These are phyloP conservation scores for Myathropa florea DNA, from an alignment of 2,888 invertebrate species.

Conservation along the genomic window DNA sequence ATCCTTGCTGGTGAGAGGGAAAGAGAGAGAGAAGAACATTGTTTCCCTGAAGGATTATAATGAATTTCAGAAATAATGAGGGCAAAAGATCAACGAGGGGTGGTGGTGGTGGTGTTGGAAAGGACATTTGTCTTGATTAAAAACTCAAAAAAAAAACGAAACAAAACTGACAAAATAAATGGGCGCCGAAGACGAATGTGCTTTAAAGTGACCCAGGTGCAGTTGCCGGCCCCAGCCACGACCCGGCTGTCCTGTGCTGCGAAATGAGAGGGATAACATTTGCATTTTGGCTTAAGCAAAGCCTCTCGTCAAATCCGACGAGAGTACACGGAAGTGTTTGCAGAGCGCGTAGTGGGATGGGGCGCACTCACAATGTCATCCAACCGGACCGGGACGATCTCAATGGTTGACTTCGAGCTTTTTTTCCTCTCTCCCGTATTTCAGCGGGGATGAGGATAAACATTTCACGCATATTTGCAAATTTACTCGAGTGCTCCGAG, in stretches of 20 bases:
- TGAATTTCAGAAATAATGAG: conserved; percentile 32
- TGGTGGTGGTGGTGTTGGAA: background rate
- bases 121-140: conserved; percentile 20
- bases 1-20: conserved; percentile 32
- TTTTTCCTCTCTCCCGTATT: conserved; percentile 8
- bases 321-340: conserved; percentile 19
- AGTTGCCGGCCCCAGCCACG: background rate
- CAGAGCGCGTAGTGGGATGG: background rate
- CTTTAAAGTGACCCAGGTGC: conserved; percentile 20
- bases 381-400: conserved; percentile 35
- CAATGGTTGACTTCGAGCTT: background rate
- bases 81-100: conserved; percentile 22
- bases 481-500: background rate
- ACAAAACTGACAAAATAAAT: background rate
- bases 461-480: conserved; percentile 39
- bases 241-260: background rate
- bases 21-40: conserved; percentile 11
- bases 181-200: conserved; percentile 50
- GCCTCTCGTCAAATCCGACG: conserved; percentile 24
- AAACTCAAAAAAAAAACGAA: background rate
- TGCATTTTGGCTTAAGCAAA: conserved; percentile 54
- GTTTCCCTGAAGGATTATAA: conserved; percentile 42
- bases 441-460: conserved; percentile 7
- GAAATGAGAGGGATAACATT: conserved; percentile 43
- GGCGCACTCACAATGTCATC: conserved; percentile 25